Conservation (phyloP, 1,140 invertebrate species). For the Paralvinella palmiformis region DNA sequence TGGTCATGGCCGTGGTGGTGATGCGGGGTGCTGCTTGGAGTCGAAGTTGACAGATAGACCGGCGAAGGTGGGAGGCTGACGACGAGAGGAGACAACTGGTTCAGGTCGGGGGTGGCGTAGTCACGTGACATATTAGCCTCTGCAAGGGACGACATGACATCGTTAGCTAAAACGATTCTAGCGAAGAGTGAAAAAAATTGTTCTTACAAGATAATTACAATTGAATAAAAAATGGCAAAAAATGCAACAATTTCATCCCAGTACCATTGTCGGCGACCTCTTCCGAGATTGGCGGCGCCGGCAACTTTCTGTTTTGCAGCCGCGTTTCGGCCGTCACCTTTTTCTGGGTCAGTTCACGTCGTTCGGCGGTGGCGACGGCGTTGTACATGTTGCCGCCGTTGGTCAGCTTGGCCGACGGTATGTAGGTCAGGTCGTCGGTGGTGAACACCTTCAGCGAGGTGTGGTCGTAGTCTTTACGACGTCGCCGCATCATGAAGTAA, state of each 20-base stretch:
- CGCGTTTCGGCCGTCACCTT: too few species aligned
- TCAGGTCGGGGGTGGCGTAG: slow-evolving; percentile 48
- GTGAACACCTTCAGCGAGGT: slow-evolving; percentile 44
- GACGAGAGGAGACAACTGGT: slow-evolving; percentile 30
- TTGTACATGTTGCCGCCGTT: slow-evolving; percentile 57
- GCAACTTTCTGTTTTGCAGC: too few species aligned
- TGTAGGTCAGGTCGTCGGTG: slow-evolving; percentile 28
- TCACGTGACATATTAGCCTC: slow-evolving; percentile 29
- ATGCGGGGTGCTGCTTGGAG: not conserved
- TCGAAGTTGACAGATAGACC: not conserved
- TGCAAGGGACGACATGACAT: too few species aligned
- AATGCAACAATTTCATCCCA: too few species aligned
- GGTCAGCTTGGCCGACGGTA: slow-evolving; percentile 39
- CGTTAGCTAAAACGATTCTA: too few species aligned
- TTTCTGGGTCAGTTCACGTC: too few species aligned
- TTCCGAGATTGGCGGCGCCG: too few species aligned
- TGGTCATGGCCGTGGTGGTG: too few species aligned
- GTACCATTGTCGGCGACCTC: too few species aligned
- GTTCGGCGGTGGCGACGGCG: not conserved
- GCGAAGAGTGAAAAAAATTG: too few species aligned
- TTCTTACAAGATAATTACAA: too few species aligned
- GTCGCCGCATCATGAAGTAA: slow-evolving; percentile 60
- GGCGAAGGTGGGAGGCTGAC: not conserved
- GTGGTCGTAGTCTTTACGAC: slow-evolving; percentile 58
- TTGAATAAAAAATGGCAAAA: too few species aligned